Base-by-base conservation (phyloP, 2,797 vertebrate species). In the Hippoglossus hippoglossus region DNA sequence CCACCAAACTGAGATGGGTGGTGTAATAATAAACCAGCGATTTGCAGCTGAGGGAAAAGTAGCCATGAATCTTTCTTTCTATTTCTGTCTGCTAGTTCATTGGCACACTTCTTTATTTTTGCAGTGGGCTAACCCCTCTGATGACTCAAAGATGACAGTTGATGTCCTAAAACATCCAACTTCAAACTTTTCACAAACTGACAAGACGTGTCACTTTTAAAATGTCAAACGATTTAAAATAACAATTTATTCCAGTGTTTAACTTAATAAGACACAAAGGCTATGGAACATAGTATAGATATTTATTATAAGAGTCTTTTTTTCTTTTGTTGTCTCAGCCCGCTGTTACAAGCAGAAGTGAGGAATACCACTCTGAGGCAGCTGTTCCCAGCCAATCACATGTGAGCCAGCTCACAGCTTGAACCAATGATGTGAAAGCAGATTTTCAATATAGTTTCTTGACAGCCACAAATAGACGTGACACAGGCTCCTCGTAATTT, bases 401-500 rank as follows among this genome's bases (percentile, higher is more conserved):
- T 13, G 13, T 0, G 6, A 58, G 46, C 11, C 16, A 21, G 22
- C 21, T 68, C 28, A n/a, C 8, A 0, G 41, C 51, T 13, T 59
- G n/a, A 67, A 59, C 79, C 73, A 81, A 62, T 80, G 36, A 59
- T 5, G 16, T 39, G 46, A 39, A 16, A 39, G 53, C 59, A 67
- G 56, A 28, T 79, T 73, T 57, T 36, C 46, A 50, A 71, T 15
- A 2, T 49, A 44, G 75, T 5, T 15, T 34, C 28, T 34, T 10
- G 13, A 53, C 24, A 73, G 53, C 58, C 59, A 25, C 58, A 65
- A 83, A 89, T 83, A 89, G 79, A 77, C 31, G 11, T 90, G 79
- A 90, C 79, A 53, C 63, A 54, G 5, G 11, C 56, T 68, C 25
- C 85, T 86, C 83, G 78, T 65, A 76, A 86, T 81, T 79, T 73